phyloP scores from a whole-genome alignment of 2,113 vertebrate species.

The Pantherophis guttatus region DNA sequence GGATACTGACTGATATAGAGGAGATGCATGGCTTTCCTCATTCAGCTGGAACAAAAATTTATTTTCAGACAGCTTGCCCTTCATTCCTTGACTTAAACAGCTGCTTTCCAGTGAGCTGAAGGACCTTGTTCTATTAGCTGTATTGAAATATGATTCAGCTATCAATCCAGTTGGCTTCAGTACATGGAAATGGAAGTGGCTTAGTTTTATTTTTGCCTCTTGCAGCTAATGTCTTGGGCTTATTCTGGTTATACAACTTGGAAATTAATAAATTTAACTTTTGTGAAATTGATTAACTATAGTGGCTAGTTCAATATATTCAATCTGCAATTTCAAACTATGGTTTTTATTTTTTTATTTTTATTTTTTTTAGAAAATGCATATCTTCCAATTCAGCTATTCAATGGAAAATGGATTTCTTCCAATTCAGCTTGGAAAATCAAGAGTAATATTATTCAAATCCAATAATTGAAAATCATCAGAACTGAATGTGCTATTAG shows the following conservation, averaged over 20 bases:
- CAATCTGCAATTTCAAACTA: not conserved
- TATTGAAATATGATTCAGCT: not conserved
- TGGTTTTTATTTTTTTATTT: not conserved
- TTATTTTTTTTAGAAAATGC: no score
- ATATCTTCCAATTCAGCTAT: not conserved
- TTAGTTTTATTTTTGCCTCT: not conserved
- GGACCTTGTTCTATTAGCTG: not conserved
- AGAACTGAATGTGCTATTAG: not conserved
- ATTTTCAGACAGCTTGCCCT: not conserved
- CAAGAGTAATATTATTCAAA: not conserved
- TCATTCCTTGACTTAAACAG: not conserved
- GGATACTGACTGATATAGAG: not conserved
- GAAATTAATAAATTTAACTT: not conserved
- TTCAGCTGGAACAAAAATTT: not conserved
- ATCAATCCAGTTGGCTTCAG: not conserved
- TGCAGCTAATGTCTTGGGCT: not conserved
- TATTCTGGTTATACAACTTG: not conserved
- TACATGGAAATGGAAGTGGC: not conserved
- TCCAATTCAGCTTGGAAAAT: not conserved
- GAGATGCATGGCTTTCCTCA: not conserved
- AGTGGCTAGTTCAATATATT: not conserved
- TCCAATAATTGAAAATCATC: not conserved
- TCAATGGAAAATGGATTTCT: not conserved
- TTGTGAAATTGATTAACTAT: not conserved
- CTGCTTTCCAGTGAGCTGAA: not conserved